These are phyloP conservation scores for Cataglyphis rosenhaueri DNA, from an alignment of 2,888 invertebrate species.

Conservation along the genomic window DNA sequence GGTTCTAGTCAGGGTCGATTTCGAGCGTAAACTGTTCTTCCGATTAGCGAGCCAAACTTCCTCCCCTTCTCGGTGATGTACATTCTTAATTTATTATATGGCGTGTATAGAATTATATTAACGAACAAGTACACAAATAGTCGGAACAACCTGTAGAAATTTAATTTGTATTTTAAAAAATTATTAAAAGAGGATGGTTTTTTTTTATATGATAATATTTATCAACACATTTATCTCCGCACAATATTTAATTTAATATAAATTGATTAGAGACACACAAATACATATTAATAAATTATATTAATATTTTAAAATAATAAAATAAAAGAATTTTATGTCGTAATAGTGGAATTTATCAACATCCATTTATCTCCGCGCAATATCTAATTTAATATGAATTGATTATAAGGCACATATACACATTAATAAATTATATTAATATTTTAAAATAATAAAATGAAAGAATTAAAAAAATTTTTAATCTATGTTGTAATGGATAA, in stretches of 20 bases:
- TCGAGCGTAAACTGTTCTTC: slow-evolving; percentile 69
- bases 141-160: not conserved
- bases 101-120: slow-evolving; percentile 32
- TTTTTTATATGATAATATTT: not conserved
- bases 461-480: not conserved
- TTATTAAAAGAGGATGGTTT: not conserved
- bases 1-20: slow-evolving; percentile 69
- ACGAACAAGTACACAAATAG: not conserved
- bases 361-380: not conserved
- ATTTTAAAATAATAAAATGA: slow-evolving; percentile 10
- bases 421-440: not conserved
- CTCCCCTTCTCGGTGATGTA: slow-evolving; percentile 29
- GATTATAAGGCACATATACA: not conserved
- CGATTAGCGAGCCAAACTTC: slow-evolving; percentile 64
- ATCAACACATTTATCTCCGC: not conserved
- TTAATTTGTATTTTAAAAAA: not conserved
- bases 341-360: not conserved
- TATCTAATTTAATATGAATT: not conserved
- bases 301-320: slow-evolving; percentile 3
- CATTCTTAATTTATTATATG: not conserved
- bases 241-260: not conserved
- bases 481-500: not conserved
- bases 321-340: not conserved
- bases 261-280: not conserved
- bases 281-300: not conserved